phyloP scores from a whole-genome alignment of 2,888 invertebrate genomes.

The Apodemia zela region DNA sequence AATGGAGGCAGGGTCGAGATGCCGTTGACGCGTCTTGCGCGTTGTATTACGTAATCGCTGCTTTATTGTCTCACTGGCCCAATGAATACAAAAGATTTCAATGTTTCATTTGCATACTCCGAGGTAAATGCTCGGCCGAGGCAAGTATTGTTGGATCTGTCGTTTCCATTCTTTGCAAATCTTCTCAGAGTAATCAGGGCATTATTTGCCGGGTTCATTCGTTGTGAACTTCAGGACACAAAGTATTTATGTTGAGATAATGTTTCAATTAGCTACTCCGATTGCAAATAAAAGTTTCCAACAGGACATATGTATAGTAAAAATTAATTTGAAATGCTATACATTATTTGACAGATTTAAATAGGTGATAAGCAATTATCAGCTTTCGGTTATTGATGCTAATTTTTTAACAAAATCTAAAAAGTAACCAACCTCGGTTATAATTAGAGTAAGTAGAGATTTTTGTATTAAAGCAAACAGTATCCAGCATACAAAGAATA shows the following conservation, averaged over 20 bases:
- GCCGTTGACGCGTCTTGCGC: conserved; percentile 67
- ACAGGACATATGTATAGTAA: conserved; percentile 14
- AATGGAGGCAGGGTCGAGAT: conserved; percentile 75
- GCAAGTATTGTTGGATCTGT: conserved; percentile 11
- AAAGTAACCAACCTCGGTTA: too few relatives aligned
- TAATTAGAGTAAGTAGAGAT: too few relatives aligned
- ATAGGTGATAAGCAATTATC: not conserved
- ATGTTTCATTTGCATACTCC: conserved; percentile 18
- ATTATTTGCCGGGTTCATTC: not conserved
- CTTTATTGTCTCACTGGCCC: conserved; percentile 59
- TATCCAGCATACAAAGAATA: too few relatives aligned
- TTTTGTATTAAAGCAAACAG: too few relatives aligned
- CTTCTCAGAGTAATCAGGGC: not conserved
- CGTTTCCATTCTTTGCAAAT: not conserved
- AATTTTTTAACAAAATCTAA: too few relatives aligned
- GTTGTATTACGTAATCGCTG: conserved; percentile 53
- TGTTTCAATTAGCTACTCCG: not conserved
- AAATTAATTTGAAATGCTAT: not conserved
- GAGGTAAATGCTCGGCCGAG: conserved; percentile 8
- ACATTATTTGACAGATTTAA: not conserved
- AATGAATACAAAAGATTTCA: conserved; percentile 29
- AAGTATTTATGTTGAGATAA: not conserved
- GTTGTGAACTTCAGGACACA: not conserved
- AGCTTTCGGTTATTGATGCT: too few relatives aligned
- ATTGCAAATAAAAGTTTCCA: conserved; percentile 19